Base-by-base conservation (phyloP, 2,797 vertebrate species). In the Acrocephalus scirpaceus region DNA sequence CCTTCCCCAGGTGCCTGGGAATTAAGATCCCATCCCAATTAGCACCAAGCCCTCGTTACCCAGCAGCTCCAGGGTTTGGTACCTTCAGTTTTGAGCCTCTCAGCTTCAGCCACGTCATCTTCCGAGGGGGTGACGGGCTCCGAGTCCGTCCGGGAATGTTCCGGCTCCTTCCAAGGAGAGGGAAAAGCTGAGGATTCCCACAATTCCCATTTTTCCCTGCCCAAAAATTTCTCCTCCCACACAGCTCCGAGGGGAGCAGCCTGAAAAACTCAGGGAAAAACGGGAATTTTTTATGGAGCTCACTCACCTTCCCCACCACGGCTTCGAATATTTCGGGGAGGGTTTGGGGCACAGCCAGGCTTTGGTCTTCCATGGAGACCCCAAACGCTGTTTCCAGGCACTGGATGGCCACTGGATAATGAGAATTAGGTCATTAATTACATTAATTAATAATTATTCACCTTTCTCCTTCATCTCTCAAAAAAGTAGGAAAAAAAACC, bases 351-450 rank as follows among this genome's bases (percentile, higher is more conserved):
- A 99, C 97, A 2, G 98, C 98, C 1, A 99, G 98, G 86, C 95
- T 98, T 32, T 97, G 97, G 91, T 99, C 99, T 3, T 99, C 99
- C 25, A 98, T 96, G 0, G 99, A 99, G 66, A 99, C 98, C 4
- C 99, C 98, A 14, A 99, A 99, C 0, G 99, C 99, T 0, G 99
- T 99, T 97, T 99, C 99, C 97, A 99, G 97, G 98, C 99, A 99
- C 97, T 99, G 99, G 94, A 99, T 98, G 40, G 99, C 99, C 69
- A 99, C 99, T 99, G 95, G 23, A 27, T 6, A 27, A 14, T 5
- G 42, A 58, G 13, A 73, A 3, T 4, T 22, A 27, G 27, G 18
- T 8, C 1, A 17, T 77, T 17, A 32, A 50, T 7, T 16, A 30
- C 1, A 17, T 77, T 17, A 32, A 50, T 7, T 16, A 30, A 32